Evolutionary conservation across 1,140 invertebrate species (phyloP), one percentile per base, ranked within the genome.

Genomic region (Gryllus bimaculatus): DNA sequence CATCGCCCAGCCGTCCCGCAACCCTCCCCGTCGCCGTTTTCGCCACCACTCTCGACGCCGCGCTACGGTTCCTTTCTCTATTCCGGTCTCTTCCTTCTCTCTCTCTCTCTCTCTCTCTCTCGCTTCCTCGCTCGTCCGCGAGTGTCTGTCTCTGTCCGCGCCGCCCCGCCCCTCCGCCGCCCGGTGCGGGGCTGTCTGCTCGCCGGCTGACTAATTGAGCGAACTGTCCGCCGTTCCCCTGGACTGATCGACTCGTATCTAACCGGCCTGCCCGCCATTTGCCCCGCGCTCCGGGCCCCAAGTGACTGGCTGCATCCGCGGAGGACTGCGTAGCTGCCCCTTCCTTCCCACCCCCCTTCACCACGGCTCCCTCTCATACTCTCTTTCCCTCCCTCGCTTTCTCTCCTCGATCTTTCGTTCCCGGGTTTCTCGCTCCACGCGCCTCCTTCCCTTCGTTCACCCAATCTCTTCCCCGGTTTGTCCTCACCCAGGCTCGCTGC

Each of bases 131-230:
- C 54, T 10, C 10, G 10, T 2, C 54, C 10, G 10, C 54, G 54
- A n/a, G n/a, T 7, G 2, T 13, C 18, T 10, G 10, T 18, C 54
- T 18, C 26, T 39, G 2, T 66, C 18, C 10, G 54, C 54, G 10
- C 54, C 18, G 10, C 54, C 54, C 18, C 54, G 10, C 18, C 18
- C 54, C 26, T 18, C 54, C 7, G 54, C 18, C 2, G 54, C 54
- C 54, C 7, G 54, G 18, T 3, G 54, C 18, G 54, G 10, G 54
- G 54, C 54, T 66, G 54, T 66, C 54, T 66, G 18, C 54, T 66
- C 54, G 54, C 54, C 54, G 54, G 54, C 54, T 66, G 54, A 66
- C 54, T 66, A 66, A 66, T 66, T 66, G 54, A 66, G 54, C 54
- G 54, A 66, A 66, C 54, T 66, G 54, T 66, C 54, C 54, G 54